Evolutionary conservation across 2,797 vertebrate species (phyloP), one percentile per base, ranked within the genome.

Genomic region (Nyctibius grandis): DNA sequence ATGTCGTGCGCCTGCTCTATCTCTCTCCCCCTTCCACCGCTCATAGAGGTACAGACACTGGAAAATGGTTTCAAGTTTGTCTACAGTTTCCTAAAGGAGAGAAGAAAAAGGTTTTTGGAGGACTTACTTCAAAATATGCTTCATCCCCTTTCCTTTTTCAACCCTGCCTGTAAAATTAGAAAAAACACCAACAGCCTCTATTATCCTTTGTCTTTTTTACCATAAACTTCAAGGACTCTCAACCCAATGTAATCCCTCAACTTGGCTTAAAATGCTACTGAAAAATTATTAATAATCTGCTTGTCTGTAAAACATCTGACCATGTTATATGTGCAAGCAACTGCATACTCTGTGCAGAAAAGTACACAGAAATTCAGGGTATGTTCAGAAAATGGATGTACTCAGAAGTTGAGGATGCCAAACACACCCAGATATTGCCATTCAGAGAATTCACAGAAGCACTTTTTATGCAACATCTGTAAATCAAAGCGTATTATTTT

Each of bases 401-500:
- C 45, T 72, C 48, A 36, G 23, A 79, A 76, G 69, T 0, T 20
- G 64, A 85, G 45, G 47, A 79, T 59, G 40, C 82, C 68, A 61
- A 88, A 87, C 47, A 40, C n/a, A 77, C n/a, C 33, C 74, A 69
- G 72, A 65, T 47, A 65, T 3, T 11, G 45, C 44, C 75, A 22
- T 31, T 73, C 68, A 69, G 42, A 69, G 68, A 89, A 91, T 38
- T 33, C 72, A 57, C 75, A 68, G 53, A 12, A 60, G 50, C 45
- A 3, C 70, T 67, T 79, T 50, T 34, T 76, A 75, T 83, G 88
- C 85, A 89, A 77, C 82, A 84, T 90, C 93, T 90, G 89, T 73
- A 91, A 93, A 91, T 94, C 91, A 93, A 91, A 94, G 89, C 53
- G 8, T 11, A 69, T 94, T 61, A 59, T 93, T 70, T 93, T 60